Conservation (phyloP, 2,888 invertebrate genomes). For the Callosobruchus maculatus region DNA sequence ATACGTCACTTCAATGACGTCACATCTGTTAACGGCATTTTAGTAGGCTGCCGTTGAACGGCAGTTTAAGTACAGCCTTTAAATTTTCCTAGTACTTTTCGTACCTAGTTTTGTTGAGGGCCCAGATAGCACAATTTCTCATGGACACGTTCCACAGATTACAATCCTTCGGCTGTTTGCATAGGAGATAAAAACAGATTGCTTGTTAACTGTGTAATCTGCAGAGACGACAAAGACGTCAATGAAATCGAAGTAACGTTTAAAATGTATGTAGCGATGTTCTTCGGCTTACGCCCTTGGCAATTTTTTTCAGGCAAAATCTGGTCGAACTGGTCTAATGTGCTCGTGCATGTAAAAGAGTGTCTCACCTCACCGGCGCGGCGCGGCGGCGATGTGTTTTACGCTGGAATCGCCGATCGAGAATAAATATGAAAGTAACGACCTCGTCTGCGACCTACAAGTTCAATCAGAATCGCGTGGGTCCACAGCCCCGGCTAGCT, state of each 20-base stretch:
- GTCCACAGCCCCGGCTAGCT: conserved; percentile 5
- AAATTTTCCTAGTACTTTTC: too few species aligned
- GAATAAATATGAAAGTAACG: conserved; percentile 35
- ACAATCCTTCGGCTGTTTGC: too few species aligned
- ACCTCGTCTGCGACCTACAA: conserved; percentile 43
- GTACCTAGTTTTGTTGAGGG: too few species aligned
- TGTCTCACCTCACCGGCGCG: background rate
- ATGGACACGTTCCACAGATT: too few species aligned
- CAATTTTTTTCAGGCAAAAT: background rate
- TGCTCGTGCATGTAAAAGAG: background rate
- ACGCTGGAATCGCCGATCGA: background rate
- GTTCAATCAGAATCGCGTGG: conserved; percentile 36
- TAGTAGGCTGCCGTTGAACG: too few species aligned
- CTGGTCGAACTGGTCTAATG: background rate
- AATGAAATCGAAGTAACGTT: background rate
- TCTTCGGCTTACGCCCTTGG: background rate
- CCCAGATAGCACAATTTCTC: too few species aligned
- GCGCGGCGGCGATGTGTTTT: too few species aligned
- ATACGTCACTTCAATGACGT: too few species aligned
- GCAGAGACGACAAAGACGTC: background rate
- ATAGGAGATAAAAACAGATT: too few species aligned
- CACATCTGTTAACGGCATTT: too few species aligned
- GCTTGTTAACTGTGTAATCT: too few species aligned
- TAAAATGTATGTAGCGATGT: background rate
- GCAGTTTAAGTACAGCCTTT: too few species aligned